A percentile compares a stretch with the other conserved stretches of the same genome.
These are phyloP conservation scores for Thamnophis elegans DNA, from an alignment of 2,797 vertebrate genomes.

Conservation along the genomic window DNA sequence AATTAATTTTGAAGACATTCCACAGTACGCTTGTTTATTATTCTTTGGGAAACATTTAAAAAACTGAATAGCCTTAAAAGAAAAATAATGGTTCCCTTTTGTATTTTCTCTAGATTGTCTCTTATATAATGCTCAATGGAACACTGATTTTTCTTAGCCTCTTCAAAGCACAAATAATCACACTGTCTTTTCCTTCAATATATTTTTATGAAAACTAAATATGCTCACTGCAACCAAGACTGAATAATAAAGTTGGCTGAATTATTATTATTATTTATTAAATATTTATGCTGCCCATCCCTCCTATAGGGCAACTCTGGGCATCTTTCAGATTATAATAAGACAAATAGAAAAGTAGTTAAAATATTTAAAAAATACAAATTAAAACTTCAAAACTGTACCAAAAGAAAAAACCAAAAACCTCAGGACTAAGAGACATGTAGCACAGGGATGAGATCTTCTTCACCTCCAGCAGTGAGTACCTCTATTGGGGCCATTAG, in stretches of 20 bases:
- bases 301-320: background rate
- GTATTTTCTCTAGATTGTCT: background rate
- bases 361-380: background rate
- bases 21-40: background rate
- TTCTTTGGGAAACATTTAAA: background rate
- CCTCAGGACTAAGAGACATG: background rate
- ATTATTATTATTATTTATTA: background rate
- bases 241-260: background rate
- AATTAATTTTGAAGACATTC: slow-evolving; percentile 6
- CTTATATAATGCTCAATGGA: background rate
- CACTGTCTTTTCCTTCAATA: background rate
- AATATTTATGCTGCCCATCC: background rate
- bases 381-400: background rate
- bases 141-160: background rate
- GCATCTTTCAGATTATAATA: background rate
- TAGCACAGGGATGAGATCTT: background rate
- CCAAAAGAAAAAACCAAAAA: too few relatives aligned
- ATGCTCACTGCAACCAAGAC: background rate
- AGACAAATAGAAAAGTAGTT: background rate
- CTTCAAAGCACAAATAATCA: background rate
- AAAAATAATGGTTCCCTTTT: background rate
- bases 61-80: background rate
- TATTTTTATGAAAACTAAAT: background rate
- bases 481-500: background rate
- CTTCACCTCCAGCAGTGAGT: background rate